phyloP scores from a whole-genome alignment of 1,140 invertebrate genomes.

The Diuraphis noxia region DNA sequence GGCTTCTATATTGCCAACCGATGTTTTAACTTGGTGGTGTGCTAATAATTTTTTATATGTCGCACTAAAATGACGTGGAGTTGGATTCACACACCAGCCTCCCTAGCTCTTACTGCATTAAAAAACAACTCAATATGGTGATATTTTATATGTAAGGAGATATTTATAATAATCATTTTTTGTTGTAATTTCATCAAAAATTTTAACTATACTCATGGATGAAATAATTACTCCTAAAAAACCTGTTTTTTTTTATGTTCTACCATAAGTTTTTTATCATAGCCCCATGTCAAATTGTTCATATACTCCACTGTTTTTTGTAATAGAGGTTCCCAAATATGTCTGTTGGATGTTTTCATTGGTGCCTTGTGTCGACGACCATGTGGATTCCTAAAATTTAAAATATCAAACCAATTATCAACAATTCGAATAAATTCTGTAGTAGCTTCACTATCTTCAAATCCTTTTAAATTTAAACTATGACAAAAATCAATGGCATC shows the following conservation, averaged over 20 bases:
- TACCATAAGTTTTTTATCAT: background rate
- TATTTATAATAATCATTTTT: background rate
- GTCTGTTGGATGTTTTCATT: background rate
- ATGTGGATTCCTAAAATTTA: constrained; percentile 1
- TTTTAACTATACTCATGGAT: background rate
- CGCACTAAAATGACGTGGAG: background rate
- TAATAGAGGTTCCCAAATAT: background rate
- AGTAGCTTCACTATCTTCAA: background rate
- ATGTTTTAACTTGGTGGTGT: constrained; percentile 16
- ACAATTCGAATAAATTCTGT: background rate
- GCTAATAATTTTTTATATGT: background rate
- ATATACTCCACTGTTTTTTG: background rate
- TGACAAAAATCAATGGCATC: constrained; percentile 1
- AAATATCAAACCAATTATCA: background rate
- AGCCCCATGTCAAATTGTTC: background rate
- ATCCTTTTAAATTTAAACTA: background rate
- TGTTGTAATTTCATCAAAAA: background rate
- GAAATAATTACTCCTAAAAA: constrained; percentile 2
- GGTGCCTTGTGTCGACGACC: background rate
- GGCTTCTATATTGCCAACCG: background rate
- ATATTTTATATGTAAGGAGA: constrained; percentile 2
- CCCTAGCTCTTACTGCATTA: background rate
- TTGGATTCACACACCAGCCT: constrained; percentile 16
- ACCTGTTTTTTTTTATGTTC: background rate
- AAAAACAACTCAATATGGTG: constrained; percentile 24